Evolutionary conservation across 2,888 invertebrate genomes (phyloP).

Genomic region (Ophraella communa): DNA sequence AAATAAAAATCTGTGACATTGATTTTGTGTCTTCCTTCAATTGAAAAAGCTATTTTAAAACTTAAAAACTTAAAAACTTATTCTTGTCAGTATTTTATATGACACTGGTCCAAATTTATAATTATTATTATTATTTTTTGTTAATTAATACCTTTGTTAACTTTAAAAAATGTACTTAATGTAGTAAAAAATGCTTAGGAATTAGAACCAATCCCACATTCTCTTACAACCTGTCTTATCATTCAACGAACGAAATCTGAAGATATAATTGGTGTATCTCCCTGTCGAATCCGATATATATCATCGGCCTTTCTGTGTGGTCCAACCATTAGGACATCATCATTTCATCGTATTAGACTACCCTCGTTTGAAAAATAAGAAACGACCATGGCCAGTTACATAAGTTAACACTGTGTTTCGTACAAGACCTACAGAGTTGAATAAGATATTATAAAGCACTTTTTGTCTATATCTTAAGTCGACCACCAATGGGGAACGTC

Average conservation of each 20-base stretch:
- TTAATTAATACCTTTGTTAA: too few species aligned
- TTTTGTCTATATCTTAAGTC: not conserved
- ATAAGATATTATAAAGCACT: conserved; percentile 4
- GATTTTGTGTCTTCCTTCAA: too few species aligned
- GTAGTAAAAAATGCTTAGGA: not conserved
- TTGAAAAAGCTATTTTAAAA: too few species aligned
- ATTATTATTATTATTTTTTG: too few species aligned
- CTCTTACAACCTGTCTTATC: not conserved
- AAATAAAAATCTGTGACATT: too few species aligned
- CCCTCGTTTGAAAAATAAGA: not conserved
- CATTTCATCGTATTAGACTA: not conserved
- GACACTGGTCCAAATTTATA: too few species aligned
- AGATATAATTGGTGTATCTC: conserved; percentile 2
- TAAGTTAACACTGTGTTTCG: not conserved
- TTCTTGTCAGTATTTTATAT: too few species aligned
- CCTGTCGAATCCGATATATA: conserved; percentile 12
- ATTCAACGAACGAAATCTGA: not conserved
- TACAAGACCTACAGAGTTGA: not conserved
- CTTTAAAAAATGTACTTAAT: not conserved
- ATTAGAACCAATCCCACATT: not conserved
- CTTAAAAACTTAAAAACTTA: too few species aligned
- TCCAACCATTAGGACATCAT: conserved; percentile 21
- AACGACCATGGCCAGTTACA: not conserved
- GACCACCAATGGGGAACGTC: conserved; percentile 4
- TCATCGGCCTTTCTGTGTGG: conserved; percentile 18